phyloP scores from a whole-genome alignment of 2,888 invertebrate genomes.

The Opisthograptis luteolata region DNA sequence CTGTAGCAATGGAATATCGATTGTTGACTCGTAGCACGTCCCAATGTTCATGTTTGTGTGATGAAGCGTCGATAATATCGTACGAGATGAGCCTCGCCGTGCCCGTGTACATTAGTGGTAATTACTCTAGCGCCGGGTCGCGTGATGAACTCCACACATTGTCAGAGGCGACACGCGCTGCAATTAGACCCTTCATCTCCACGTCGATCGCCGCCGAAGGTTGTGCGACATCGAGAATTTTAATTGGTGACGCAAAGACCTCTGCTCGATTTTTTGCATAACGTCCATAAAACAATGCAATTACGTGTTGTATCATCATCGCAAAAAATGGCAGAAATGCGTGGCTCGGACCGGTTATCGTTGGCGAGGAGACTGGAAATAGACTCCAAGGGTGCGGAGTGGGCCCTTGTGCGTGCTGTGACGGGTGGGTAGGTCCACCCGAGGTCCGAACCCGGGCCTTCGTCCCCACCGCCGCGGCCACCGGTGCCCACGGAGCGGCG shows the following conservation, averaged over 20 bases:
- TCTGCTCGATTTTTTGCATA: constrained; percentile 62
- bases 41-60: constrained; percentile 5
- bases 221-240: constrained; percentile 54
- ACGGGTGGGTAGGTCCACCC: neutral
- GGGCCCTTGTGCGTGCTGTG: neutral
- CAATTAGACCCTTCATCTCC: constrained; percentile 30
- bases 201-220: constrained; percentile 48
- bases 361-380: constrained; percentile 38
- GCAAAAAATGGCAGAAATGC: constrained; percentile 40
- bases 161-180: constrained; percentile 3
- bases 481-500: no score
- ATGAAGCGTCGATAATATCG: neutral
- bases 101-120: neutral
- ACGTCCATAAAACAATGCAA: constrained; percentile 61
- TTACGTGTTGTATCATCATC: constrained; percentile 58
- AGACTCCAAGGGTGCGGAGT: constrained; percentile 7
- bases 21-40: constrained; percentile 26
- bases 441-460: neutral
- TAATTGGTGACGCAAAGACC: constrained; percentile 72
- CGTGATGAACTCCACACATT: neutral
- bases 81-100: neutral
- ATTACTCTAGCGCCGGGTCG: neutral
- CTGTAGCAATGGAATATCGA: constrained; percentile 29
- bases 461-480: constrained; percentile 8
- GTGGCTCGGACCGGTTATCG: constrained; percentile 53